Evolutionary conservation across 2,888 invertebrate genomes (phyloP), one percentile per base, ranked within the genome.

Genomic region (Spialia ferax): DNA sequence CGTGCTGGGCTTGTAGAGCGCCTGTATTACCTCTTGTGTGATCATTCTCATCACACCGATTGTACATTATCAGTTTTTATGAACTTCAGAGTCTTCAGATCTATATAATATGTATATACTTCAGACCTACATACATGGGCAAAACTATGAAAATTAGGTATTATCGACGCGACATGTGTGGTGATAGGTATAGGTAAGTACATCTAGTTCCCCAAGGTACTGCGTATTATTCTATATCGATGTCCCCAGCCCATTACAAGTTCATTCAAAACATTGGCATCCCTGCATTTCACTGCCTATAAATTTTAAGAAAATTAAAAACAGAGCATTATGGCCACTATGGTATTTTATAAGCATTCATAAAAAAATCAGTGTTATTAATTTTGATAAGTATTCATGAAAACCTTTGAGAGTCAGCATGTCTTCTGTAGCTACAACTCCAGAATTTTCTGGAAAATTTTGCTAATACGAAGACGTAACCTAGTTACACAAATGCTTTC

Each of bases 1-100:
- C 93, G 92, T 92, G 93, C 79, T 71, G 72, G 15, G 87, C 77
- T 75, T 90, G 72, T 81, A 74, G 83, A 88, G 81, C 79, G 75
- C 73, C 71, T 72, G 79, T 84, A 81, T 86, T 84, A 84, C 84
- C 81, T 81, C 61, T 11, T 73, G 69, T 68, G 69, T 64, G 74
- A 73, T 60, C 71, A 69, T 75, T 77, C 75, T 74, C 77, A 80
- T 85, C 77, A 85, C 83, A 87, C 82, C 80, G 82, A 63, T 42
- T 57, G 26, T 68, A 42, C 52, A 52, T 11, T 55, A 38, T 50
- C 23, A 18, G 18, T 8, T 45, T 45, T 45, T 18, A 45, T 15
- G 42, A 18, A 45, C 42, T 45, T 13, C 42, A 45, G 8, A 10
- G 2, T 10, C 10, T 10, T 32, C n/a, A 32, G 7, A 42, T n/a